These are phyloP conservation scores for Cliona cf. orientalis DNA, from an alignment of 37 sponge, comb jelly and placozoan genomes.

Conservation along the genomic window DNA sequence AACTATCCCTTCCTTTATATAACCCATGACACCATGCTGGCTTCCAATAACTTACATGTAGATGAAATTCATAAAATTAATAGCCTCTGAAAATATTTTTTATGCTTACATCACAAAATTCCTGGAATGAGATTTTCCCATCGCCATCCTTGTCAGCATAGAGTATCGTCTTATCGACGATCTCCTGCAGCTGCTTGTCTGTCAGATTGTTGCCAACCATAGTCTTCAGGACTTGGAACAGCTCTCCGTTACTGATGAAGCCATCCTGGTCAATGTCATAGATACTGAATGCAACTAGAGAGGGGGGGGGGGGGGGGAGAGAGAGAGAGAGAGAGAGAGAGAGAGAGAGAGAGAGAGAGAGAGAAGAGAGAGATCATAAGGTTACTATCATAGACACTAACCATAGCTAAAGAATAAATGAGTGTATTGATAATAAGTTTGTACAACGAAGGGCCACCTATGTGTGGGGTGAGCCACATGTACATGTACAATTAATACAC, in stretches of 20 bases:
- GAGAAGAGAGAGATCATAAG: too few species aligned
- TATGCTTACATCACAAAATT: conserved; percentile 91
- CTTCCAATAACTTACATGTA: too few species aligned
- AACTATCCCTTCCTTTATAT: too few species aligned
- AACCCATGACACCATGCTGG: too few species aligned
- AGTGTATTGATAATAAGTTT: too few species aligned
- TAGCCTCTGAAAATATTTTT: too few species aligned
- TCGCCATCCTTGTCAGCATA: conserved; percentile 98
- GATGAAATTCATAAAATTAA: too few species aligned
- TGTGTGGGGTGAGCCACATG: too few species aligned
- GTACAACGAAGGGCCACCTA: too few species aligned
- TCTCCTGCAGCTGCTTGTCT: conserved; percentile 98
- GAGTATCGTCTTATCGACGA: conserved; percentile 99
- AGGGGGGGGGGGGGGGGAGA: background rate
- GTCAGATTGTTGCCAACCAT: conserved; percentile 99
- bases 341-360: background rate
- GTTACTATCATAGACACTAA: too few species aligned
- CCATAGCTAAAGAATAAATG: too few species aligned
- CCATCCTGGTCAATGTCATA: conserved; percentile 99
- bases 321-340: conserved; percentile 4
- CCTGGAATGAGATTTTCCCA: conserved; percentile 98
- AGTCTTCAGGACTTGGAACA: conserved; percentile 98
- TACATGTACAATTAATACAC: too few species aligned
- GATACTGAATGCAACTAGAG: conserved; percentile 95
- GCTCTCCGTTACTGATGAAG: conserved; percentile 97